Evolutionary conservation across 2,888 invertebrate species (phyloP).

Genomic region (Cosmia trapezina): DNA sequence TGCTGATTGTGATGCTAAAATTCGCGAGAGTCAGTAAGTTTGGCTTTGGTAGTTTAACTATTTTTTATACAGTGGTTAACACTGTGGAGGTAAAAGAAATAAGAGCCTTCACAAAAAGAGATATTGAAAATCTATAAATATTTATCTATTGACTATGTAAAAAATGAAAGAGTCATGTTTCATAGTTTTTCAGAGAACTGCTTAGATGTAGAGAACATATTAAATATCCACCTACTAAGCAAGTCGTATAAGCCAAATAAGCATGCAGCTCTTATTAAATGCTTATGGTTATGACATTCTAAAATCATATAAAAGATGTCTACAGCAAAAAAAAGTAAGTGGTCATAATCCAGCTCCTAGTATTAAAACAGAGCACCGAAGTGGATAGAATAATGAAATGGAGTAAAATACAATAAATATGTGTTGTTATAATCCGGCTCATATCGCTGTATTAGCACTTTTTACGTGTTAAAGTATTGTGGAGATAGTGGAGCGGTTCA

Average conservation of each 20-base stretch:
- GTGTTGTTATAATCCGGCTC: slow-evolving; percentile 57
- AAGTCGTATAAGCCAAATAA: not conserved
- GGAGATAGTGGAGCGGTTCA: slow-evolving; percentile 71
- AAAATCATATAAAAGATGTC: not conserved
- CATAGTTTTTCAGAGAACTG: not conserved
- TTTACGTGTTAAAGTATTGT: slow-evolving; percentile 71
- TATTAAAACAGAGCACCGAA: slow-evolving; percentile 22
- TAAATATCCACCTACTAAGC: not conserved
- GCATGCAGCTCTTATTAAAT: too few species aligned
- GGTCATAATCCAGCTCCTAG: slow-evolving; percentile 18
- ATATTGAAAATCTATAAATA: not conserved
- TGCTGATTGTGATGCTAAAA: not conserved
- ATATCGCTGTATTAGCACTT: slow-evolving; percentile 71
- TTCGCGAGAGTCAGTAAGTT: not conserved
- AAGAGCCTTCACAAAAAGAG: not conserved
- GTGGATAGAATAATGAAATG: slow-evolving; percentile 53
- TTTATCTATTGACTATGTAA: not conserved
- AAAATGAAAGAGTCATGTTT: not conserved
- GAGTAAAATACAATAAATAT: slow-evolving; percentile 56
- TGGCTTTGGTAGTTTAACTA: too few species aligned
- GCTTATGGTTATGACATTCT: not conserved
- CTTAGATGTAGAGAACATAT: not conserved
- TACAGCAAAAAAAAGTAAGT: not conserved
- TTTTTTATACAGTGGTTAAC: not conserved
- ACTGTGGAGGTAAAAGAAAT: not conserved